A percentile compares a stretch with the other conserved stretches of the same genome.
phyloP scores from a whole-genome alignment of 2,888 invertebrate genomes.

The Trachelus stipa region DNA sequence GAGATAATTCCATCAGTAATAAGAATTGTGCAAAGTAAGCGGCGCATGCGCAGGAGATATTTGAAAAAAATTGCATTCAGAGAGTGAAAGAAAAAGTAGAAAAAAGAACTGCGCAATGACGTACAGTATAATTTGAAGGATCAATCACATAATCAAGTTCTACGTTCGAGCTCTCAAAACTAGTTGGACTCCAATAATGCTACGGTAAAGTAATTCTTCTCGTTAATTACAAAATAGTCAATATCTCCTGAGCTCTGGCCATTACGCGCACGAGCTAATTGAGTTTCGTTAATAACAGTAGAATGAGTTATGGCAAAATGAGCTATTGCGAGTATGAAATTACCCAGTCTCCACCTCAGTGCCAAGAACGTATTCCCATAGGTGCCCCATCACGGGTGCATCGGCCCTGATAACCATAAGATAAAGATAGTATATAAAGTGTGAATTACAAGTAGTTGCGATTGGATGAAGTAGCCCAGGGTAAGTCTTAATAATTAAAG shows the following conservation, averaged over 20 bases:
- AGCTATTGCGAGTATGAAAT: slow-evolving; percentile 50
- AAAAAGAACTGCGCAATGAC: neutral
- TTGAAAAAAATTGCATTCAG: neutral
- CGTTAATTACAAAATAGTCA: neutral
- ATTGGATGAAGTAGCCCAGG: neutral
- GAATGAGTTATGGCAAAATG: neutral
- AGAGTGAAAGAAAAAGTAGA: neutral
- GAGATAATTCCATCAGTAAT: neutral
- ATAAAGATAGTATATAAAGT: slow-evolving; percentile 35
- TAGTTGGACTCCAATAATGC: neutral
- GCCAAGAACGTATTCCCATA: slow-evolving; percentile 90
- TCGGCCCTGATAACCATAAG: slow-evolving; percentile 83
- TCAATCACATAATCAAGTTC: neutral
- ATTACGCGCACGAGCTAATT: neutral
- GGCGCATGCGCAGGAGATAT: neutral
- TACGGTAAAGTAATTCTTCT: neutral
- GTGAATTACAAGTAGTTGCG: neutral
- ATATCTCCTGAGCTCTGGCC: neutral
- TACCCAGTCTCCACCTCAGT: slow-evolving; percentile 83
- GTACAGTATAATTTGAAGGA: neutral
- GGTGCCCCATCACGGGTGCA: slow-evolving; percentile 96
- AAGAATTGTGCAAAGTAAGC: neutral
- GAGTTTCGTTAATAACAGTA: neutral
- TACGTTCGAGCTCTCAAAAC: neutral
- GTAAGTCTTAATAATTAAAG: neutral